Evolutionary conservation across 1,140 invertebrate species (phyloP), one percentile per base, ranked within the genome.

Genomic region (Drusus annulatus): DNA sequence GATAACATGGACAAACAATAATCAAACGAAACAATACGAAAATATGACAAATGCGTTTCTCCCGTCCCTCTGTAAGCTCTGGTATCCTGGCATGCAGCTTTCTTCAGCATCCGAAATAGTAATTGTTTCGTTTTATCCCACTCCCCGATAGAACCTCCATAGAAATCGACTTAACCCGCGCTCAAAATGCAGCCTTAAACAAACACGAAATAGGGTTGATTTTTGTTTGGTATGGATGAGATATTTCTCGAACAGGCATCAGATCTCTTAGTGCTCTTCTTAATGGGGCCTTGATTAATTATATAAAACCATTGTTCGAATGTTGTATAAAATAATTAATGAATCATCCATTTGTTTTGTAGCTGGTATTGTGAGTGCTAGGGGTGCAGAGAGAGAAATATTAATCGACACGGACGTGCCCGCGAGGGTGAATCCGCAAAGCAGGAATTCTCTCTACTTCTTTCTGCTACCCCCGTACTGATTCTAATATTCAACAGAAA

Each of bases 271-370:
- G 54, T 65, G 50, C 23, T 79, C 75, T 69, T 69, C 15, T 63
- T 77, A 77, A 83, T 74, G 71, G 76, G 68, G 36, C 76, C 25
- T 76, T 83, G 81, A 83, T 83, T 83, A 83, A 80, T 83, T 83
- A 58, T 80, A 83, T 83, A 83, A 82, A 80, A 83, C 82, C 80
- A 83, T 83, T 83, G 82, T 83, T 83, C 82, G 82, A 83, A 83
- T 83, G 82, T 79, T 83, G 82, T 83, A 81, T 83, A 81, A 83
- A 83, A 83, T 83, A 83, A 83, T 83, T 81, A 83, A 83, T 83
- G 82, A 81, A 81, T 81, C 82, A 62, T 76, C 80, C 82, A 83
- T 83, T 83, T 83, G 82, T 83, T 81, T 79, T 69, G 79, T 63
- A 71, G 76, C 73, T 68, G 56, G 81, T 69, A 83, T 83, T 83